Evolutionary conservation across 2,888 invertebrate species (phyloP).

Genomic region (Adelognathus sp.): DNA sequence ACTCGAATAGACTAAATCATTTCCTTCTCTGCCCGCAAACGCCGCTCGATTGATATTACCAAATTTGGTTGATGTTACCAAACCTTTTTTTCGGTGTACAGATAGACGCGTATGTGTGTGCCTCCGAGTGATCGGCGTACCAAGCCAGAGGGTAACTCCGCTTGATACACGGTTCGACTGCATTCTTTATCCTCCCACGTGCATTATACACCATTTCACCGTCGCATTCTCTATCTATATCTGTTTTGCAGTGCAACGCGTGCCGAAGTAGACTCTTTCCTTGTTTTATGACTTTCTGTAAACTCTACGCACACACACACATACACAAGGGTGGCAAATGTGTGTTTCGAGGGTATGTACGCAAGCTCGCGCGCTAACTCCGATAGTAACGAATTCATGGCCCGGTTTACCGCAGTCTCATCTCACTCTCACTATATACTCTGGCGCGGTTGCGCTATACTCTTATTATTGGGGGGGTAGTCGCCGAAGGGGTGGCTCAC

Average conservation of each 20-base stretch:
- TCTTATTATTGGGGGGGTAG: constrained; percentile 31
- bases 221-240: neutral
- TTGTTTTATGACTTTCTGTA: neutral
- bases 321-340: neutral
- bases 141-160: constrained; percentile 31
- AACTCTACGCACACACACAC: constrained; percentile 26
- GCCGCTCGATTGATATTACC: too few relatives aligned
- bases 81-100: too few relatives aligned
- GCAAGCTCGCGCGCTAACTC: constrained; percentile 44
- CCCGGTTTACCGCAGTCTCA: constrained; percentile 56
- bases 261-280: constrained; percentile 37
- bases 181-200: neutral
- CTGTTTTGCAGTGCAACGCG: constrained; percentile 15
- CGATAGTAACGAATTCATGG: constrained; percentile 62
- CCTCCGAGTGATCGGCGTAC: constrained; percentile 24
- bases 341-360: neutral
- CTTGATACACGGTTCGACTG: constrained; percentile 19
- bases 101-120: neutral
- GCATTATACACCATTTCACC: neutral
- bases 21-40: too few relatives aligned
- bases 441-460: neutral
- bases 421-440: constrained; percentile 14
- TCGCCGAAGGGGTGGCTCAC: neutral
- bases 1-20: too few relatives aligned
- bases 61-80: too few relatives aligned